These are phyloP conservation scores for Oeneis ivallda DNA, from an alignment of 2,888 invertebrate species.

Conservation along the genomic window DNA sequence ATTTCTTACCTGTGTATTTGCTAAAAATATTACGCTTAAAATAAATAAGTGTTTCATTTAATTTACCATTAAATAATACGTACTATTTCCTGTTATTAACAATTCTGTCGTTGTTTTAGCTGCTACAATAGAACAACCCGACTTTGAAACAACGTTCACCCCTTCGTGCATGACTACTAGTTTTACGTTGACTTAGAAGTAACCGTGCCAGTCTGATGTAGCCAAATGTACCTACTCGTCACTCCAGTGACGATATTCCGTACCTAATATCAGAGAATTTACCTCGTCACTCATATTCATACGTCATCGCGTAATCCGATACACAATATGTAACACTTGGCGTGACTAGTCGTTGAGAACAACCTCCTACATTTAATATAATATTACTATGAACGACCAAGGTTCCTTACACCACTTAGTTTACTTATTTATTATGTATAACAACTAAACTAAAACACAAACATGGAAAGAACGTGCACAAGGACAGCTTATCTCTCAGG, in stretches of 20 bases:
- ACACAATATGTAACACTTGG: too few species aligned
- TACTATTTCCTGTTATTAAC: conserved; percentile 44
- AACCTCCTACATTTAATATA: too few species aligned
- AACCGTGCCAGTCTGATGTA: conserved; percentile 53
- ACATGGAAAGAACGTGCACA: too few species aligned
- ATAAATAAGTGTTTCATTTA: not conserved
- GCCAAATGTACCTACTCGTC: conserved; percentile 44
- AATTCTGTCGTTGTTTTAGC: conserved; percentile 80
- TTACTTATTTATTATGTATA: too few species aligned
- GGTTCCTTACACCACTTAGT: too few species aligned
- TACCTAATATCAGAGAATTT: conserved; percentile 37
- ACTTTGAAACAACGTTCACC: conserved; percentile 80
- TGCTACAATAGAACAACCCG: conserved; percentile 92
- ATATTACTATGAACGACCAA: too few species aligned
- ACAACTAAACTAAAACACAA: too few species aligned
- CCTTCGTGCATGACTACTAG: conserved; percentile 65
- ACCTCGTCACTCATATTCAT: too few species aligned
- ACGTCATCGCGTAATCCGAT: too few species aligned
- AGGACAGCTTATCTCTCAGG: too few species aligned
- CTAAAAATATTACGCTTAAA: conserved; percentile 13
- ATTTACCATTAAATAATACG: not conserved
- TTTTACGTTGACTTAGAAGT: conserved; percentile 47
- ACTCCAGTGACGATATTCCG: conserved; percentile 40
- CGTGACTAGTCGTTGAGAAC: too few species aligned
- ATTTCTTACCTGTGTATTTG: not conserved